Percentiles rank a stretch among this genome's conserved stretches.
Evolutionary conservation across 2,888 invertebrate species (phyloP).

Genomic region (Eumacrocentrus americanus): DNA sequence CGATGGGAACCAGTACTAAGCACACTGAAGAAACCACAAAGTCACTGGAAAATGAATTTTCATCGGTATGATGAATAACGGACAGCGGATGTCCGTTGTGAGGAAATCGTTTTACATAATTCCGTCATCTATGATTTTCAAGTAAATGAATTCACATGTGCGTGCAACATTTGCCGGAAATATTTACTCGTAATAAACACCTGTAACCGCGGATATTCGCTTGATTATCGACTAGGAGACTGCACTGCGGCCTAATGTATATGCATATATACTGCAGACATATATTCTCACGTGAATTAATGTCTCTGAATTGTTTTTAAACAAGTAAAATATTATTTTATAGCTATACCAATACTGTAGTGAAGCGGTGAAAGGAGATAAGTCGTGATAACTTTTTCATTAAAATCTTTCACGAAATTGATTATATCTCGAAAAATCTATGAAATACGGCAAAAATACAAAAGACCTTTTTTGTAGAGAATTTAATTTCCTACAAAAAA

Average conservation of each 20-base stretch:
- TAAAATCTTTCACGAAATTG: neutral
- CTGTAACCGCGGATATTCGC: slow-evolving; percentile 10
- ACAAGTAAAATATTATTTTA: no score
- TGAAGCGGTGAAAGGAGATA: no score
- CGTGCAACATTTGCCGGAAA: neutral
- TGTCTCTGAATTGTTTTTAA: no score
- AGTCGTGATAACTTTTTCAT: neutral
- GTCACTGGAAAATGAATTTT: neutral
- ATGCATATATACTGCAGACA: neutral
- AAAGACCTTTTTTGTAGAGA: no score
- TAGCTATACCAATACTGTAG: no score
- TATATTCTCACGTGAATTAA: neutral
- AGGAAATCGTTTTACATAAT: neutral
- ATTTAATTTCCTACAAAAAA: no score
- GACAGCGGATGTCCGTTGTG: neutral
- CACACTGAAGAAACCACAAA: neutral
- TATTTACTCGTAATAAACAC: neutral
- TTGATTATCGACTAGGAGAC: slow-evolving; percentile 12
- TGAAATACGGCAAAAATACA: no score
- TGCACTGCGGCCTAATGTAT: slow-evolving; percentile 15
- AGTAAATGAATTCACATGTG: no score
- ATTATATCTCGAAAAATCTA: neutral
- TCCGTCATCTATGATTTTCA: neutral
- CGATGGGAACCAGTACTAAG: neutral
- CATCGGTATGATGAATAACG: neutral